Evolutionary conservation across 2,797 vertebrate genomes (phyloP), one percentile per base, ranked within the genome.

Genomic region (Varecia variegata): DNA sequence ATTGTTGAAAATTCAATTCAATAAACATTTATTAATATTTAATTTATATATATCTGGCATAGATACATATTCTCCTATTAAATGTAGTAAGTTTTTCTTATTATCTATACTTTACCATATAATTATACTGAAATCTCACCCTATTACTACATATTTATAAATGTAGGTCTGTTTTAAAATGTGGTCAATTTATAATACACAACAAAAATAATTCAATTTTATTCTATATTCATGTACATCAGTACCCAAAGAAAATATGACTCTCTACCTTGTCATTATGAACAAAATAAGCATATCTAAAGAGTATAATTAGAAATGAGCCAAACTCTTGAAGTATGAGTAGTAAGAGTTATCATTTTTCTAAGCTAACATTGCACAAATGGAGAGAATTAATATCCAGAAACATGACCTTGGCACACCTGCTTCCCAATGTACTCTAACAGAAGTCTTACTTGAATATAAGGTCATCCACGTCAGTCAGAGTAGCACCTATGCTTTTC

Each of bases 381-480:
- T 32, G 38, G 38, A 45, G 50, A 96, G 43, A 81, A 73, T 10
- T 58, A 87, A 45, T 30, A 85, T 11, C 17, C 12, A 82, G 45
- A 94, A 95, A 94, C 2, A 71, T 15, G 56, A 70, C 2, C 5
- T 73, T 62, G 40, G 13, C 38, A 38, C 11, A 82, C 70, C 60
- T 58, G 5, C 11, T n/a, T 93, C 52, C 58, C 58, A 65, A 7
- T 11, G 14, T 20, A 52, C 14, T 84, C 47, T 32, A 58, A 21
- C 27, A 62, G 38, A 94, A 82, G 32, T 4, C 99, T 99, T 98
- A 99, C 99, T 99, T 99, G 98, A 99, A 99, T 97, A 99, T 98
- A 77, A 99, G 98, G 97, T 99, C 99, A 35, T 99, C 99, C 11
- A 99, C 99, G 3, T 99, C 99, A 0, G 99, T 99, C 79, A 99